These are phyloP conservation scores for Notocelia uddmanniana DNA, from an alignment of 2,888 invertebrate genomes.

Conservation along the genomic window DNA sequence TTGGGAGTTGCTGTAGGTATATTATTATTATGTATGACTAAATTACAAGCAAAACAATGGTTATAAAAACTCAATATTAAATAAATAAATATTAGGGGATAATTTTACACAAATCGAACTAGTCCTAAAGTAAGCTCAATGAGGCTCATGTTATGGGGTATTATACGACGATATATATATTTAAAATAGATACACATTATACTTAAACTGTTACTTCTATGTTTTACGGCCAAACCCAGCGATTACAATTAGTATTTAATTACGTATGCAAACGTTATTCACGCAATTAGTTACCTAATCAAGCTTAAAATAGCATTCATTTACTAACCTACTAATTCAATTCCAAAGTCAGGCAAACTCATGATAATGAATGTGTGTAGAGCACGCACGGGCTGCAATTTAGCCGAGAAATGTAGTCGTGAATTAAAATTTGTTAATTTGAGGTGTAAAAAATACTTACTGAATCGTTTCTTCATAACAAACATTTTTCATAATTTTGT, in stretches of 20 bases:
- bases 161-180: too few species aligned
- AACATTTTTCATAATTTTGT: too few species aligned
- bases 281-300: slow-evolving; percentile 34
- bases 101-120: too few species aligned
- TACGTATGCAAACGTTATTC: slow-evolving; percentile 27
- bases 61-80: neutral
- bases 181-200: neutral
- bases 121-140: too few species aligned
- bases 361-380: slow-evolving; percentile 31
- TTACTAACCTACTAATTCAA: slow-evolving; percentile 44
- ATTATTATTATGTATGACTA: too few species aligned
- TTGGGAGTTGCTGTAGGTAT: too few species aligned
- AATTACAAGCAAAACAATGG: neutral
- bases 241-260: slow-evolving; percentile 28
- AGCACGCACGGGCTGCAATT: slow-evolving; percentile 34
- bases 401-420: neutral
- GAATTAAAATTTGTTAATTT: slow-evolving; percentile 14
- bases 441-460: too few species aligned
- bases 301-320: slow-evolving; percentile 39
- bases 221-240: neutral
- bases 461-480: too few species aligned
- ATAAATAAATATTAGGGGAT: too few species aligned
- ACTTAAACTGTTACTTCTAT: neutral
- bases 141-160: too few species aligned
- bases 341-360: slow-evolving; percentile 35